phyloP scores from a whole-genome alignment of 2,888 invertebrate species.

The Drosophila nr. perissopoda region DNA sequence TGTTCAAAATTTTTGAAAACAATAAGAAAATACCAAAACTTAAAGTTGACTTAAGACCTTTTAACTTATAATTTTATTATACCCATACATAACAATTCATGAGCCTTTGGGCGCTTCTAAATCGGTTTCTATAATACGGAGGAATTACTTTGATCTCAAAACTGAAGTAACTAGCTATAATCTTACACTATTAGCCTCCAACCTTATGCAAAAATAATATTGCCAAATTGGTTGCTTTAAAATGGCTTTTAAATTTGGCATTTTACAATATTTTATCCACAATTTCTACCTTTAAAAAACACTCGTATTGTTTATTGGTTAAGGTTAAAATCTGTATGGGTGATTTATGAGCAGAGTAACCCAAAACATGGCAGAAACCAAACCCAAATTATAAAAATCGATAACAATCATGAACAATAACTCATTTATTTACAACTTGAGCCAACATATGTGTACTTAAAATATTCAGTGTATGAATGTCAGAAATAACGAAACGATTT shows the following conservation, averaged over 20 bases:
- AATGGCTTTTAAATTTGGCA: not conserved
- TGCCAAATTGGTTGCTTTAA: not conserved
- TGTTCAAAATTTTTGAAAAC: not conserved
- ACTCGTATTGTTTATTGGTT: not conserved
- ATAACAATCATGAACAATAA: slow-evolving; percentile 42
- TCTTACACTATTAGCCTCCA: not conserved
- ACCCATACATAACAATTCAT: not conserved
- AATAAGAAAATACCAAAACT: not conserved
- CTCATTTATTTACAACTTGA: slow-evolving; percentile 34
- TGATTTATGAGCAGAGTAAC: slow-evolving; percentile 41
- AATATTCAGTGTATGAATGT: slow-evolving; percentile 34
- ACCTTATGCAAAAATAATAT: not conserved
- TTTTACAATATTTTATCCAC: not conserved
- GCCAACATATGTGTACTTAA: slow-evolving; percentile 9
- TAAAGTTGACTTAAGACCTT: not conserved
- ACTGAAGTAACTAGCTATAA: not conserved
- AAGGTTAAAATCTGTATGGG: not conserved
- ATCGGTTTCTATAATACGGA: not conserved
- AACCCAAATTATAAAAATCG: slow-evolving; percentile 37
- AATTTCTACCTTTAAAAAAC: not conserved
- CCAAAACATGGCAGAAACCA: slow-evolving; percentile 27
- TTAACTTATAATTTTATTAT: not conserved
- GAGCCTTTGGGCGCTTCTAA: not conserved
- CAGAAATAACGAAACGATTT: slow-evolving; percentile 13
- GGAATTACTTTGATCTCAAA: not conserved